phyloP scores from a whole-genome alignment of 2,113 vertebrate species.

The Phalacrocorax brasilianus region DNA sequence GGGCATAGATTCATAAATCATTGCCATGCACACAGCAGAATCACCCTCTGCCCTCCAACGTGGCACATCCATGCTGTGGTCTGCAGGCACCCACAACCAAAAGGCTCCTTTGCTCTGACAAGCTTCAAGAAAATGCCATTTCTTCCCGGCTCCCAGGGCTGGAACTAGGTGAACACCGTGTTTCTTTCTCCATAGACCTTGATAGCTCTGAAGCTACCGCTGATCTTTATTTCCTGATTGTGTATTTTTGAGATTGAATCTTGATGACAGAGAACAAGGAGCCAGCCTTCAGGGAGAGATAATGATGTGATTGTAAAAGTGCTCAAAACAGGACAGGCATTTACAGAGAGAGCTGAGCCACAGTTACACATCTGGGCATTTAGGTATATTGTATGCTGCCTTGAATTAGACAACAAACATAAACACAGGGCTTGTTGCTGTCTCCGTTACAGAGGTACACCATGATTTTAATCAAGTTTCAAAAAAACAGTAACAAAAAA shows the following conservation, averaged over 20 bases:
- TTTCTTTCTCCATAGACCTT: not conserved
- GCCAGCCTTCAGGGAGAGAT: not conserved
- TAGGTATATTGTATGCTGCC: not conserved
- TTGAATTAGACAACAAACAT: not conserved
- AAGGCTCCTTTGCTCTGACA: not conserved
- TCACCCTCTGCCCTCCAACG: fast-evolving
- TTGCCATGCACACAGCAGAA: not conserved
- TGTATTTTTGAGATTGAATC: not conserved
- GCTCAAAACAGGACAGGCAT: not conserved
- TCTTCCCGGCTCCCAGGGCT: not conserved
- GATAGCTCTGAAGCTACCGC: not conserved
- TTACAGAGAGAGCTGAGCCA: not conserved
- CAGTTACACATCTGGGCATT: not conserved
- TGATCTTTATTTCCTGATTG: not conserved
- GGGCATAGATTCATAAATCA: not conserved
- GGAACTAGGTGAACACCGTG: not conserved
- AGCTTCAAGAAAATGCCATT: not conserved
- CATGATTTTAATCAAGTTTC: not conserved
- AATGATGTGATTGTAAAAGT: not conserved
- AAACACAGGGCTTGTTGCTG: not conserved
- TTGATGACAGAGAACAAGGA: not conserved
- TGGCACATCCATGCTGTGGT: fast-evolving
- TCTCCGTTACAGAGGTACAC: not conserved
- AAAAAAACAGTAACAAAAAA: not conserved
- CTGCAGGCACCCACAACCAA: not conserved